These are phyloP conservation scores for Oreortyx pictus DNA, from an alignment of 2,797 vertebrate genomes.

Conservation along the genomic window DNA sequence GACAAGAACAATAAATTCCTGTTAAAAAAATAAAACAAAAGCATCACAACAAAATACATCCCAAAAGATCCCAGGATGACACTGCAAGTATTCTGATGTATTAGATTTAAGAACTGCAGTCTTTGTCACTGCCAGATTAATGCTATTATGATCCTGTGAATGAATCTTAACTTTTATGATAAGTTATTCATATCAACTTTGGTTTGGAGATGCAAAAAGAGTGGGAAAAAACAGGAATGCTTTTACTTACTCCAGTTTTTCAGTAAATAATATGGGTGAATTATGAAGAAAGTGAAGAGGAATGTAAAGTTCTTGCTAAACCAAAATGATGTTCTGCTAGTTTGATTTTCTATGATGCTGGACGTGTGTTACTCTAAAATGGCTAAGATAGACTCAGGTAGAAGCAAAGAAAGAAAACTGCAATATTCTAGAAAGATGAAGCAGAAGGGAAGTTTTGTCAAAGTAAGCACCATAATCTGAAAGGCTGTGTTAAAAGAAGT, in stretches of 20 bases:
- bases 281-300: background rate
- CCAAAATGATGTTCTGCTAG: background rate
- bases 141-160: background rate
- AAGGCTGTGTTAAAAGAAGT: background rate
- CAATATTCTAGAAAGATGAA: background rate
- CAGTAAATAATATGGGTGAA: background rate
- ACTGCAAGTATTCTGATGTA: background rate
- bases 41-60: background rate
- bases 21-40: background rate
- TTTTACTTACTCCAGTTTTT: background rate
- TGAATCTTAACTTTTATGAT: background rate
- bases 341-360: background rate
- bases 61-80: background rate
- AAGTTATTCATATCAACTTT: background rate
- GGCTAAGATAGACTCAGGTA: background rate
- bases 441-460: background rate
- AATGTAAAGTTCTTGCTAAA: background rate
- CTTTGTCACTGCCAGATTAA: background rate
- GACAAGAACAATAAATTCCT: background rate
- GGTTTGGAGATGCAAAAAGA: background rate
- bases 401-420: background rate
- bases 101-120: background rate
- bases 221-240: background rate
- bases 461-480: background rate
- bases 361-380: background rate